Conservation (phyloP, 1,140 invertebrate genomes). For the Temnothorax longispinosus region DNA sequence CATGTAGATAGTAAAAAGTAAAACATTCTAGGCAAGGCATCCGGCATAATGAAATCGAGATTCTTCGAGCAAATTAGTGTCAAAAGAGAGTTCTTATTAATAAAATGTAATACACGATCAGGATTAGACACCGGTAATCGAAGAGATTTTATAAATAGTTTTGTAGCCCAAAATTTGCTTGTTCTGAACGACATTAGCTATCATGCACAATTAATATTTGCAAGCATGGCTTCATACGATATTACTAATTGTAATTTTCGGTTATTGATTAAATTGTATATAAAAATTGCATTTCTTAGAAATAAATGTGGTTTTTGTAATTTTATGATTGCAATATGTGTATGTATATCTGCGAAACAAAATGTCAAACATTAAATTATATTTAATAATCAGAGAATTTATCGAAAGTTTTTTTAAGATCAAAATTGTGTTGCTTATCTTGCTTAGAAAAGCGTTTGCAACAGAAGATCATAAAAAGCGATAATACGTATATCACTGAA, state of each 20-base stretch:
- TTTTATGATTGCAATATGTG: background rate
- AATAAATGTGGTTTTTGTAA: background rate
- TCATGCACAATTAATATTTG: slow-evolving; percentile 40
- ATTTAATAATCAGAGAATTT: slow-evolving; percentile 8
- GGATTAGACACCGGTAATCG: background rate
- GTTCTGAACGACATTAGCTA: background rate
- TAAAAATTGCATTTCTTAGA: slow-evolving; percentile 4
- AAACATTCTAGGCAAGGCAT: background rate
- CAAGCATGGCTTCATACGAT: slow-evolving; percentile 12
- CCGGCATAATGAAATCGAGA: background rate
- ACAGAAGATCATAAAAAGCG: background rate
- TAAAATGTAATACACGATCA: background rate
- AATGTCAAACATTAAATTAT: background rate
- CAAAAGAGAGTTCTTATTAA: background rate
- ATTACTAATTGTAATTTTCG: background rate
- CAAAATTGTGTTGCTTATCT: background rate
- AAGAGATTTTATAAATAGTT: background rate
- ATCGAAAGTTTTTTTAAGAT: background rate
- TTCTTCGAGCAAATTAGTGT: background rate
- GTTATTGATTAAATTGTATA: background rate
- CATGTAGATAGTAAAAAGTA: background rate
- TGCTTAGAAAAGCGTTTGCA: background rate
- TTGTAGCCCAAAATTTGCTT: background rate
- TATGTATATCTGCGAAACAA: background rate
- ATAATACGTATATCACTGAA: slow-evolving; percentile 14